phyloP scores from a whole-genome alignment of 2,888 invertebrate genomes.

The Ecliptopera silaceata region DNA sequence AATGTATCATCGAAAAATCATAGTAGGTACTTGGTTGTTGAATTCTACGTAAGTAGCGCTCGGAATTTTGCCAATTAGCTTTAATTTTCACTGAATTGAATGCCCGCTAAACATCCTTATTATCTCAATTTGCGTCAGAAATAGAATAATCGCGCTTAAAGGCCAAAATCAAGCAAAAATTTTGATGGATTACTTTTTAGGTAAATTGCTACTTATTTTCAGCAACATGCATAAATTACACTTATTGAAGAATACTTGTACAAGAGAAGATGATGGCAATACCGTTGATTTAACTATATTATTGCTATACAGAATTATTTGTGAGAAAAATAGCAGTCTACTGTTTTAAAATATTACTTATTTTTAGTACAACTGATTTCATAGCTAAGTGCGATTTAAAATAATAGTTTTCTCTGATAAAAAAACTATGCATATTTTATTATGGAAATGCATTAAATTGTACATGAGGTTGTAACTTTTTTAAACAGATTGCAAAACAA shows the following conservation, averaged over 20 bases:
- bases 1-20: no score
- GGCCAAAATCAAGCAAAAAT: neutral
- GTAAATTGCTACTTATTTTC: no score
- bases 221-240: no score
- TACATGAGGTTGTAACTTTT: neutral
- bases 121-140: slow-evolving; percentile 23
- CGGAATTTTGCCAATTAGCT: slow-evolving; percentile 12
- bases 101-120: slow-evolving; percentile 27
- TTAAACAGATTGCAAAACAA: slow-evolving; percentile 44
- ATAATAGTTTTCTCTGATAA: no score
- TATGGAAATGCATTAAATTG: slow-evolving; percentile 11
- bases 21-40: neutral
- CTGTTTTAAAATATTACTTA: no score
- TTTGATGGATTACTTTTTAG: neutral
- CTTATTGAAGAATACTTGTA: no score
- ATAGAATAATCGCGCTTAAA: slow-evolving; percentile 25
- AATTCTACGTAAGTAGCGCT: neutral
- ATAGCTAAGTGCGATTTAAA: no score
- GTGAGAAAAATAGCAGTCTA: no score
- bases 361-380: no score
- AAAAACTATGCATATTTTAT: neutral
- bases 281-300: no score
- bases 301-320: no score
- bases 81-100: slow-evolving; percentile 9
- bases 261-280: no score